Conservation (phyloP, 2,888 invertebrate species). For the Cheilosia pagana region DNA sequence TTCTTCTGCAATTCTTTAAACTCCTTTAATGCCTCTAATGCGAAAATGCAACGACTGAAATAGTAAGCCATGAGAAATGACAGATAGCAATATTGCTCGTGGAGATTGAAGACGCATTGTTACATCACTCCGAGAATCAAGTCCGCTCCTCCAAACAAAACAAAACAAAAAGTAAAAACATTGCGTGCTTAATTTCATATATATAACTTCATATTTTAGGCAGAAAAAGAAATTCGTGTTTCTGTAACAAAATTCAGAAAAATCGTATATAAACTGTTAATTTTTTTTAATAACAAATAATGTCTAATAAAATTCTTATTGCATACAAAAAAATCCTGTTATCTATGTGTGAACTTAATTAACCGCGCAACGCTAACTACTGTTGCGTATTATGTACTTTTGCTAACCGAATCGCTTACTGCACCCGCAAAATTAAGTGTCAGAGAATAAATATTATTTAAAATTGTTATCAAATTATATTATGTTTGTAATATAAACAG, state of each 20-base stretch:
- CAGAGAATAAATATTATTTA: conserved; percentile 38
- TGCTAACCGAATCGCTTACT: conserved; percentile 14
- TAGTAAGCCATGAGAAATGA: too few relatives aligned
- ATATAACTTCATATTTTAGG: conserved; percentile 41
- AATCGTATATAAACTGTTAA: conserved; percentile 12
- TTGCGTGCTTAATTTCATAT: conserved; percentile 25
- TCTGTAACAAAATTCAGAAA: conserved; percentile 41
- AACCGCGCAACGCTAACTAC: not conserved
- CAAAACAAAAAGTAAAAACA: conserved; percentile 18
- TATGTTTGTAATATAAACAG: conserved; percentile 35
- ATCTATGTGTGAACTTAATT: conserved; percentile 3
- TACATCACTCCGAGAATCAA: too few relatives aligned
- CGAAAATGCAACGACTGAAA: too few relatives aligned
- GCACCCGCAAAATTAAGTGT: conserved; percentile 4
- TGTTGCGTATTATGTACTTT: not conserved
- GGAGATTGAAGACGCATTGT: too few relatives aligned
- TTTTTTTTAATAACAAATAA: conserved; percentile 7
- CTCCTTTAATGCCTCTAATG: too few relatives aligned
- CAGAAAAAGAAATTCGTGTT: conserved; percentile 18
- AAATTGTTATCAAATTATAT: conserved; percentile 33
- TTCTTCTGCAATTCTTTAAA: too few relatives aligned
- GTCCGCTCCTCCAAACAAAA: not conserved
- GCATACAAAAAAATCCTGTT: not conserved
- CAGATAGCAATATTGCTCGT: too few relatives aligned
- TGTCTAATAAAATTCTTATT: conserved; percentile 1